Conservation (phyloP, 2,888 invertebrate genomes). For the Fissipunctia ypsillon region DNA sequence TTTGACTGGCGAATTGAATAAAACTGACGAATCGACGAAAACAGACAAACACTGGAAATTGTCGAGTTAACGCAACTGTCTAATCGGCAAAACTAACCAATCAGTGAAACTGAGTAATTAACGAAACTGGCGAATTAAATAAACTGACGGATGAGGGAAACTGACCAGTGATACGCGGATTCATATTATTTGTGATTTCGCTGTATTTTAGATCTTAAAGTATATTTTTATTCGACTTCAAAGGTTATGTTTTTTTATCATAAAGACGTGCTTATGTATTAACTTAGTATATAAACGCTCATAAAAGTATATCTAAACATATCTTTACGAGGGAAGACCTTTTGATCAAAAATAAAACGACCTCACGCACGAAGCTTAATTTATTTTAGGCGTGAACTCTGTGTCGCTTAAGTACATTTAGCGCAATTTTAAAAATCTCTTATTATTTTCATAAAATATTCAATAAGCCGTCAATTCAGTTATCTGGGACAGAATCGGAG, state of each 20-base stretch:
- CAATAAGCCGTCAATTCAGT: too few species aligned
- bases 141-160: too few species aligned
- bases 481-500: too few species aligned
- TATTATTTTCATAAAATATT: constrained; percentile 39
- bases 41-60: too few species aligned
- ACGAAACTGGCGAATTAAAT: too few species aligned
- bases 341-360: constrained; percentile 22
- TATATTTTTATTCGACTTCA: background rate
- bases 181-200: background rate
- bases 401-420: constrained; percentile 18
- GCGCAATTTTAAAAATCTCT: constrained; percentile 36
- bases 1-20: too few species aligned
- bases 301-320: constrained; percentile 7
- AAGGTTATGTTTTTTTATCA: background rate
- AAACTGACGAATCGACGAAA: too few species aligned
- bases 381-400: constrained; percentile 37
- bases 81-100: too few species aligned
- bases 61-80: too few species aligned
- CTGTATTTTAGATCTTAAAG: background rate
- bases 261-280: constrained; percentile 24
- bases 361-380: constrained; percentile 19
- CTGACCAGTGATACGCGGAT: too few species aligned
- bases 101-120: too few species aligned
- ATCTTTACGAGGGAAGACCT: constrained; percentile 19
- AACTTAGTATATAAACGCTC: constrained; percentile 2